Evolutionary conservation across 2,888 invertebrate genomes (phyloP), one percentile per base, ranked within the genome.

Genomic region (Aproaerema taeniolella): DNA sequence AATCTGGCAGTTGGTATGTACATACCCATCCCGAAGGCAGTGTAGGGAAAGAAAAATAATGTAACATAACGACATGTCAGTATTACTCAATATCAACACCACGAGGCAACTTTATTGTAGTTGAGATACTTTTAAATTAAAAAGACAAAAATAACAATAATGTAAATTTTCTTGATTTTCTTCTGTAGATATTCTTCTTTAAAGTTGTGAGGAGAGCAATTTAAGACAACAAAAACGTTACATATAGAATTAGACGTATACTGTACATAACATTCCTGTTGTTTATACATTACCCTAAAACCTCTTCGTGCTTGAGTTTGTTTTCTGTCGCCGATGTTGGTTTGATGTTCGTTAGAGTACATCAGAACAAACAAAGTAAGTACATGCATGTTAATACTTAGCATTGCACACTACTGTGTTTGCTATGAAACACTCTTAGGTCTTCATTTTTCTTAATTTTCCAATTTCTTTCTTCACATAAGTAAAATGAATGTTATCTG

Each of bases 161-260:
- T n/a, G n/a, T n/a, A n/a, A n/a, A n/a, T n/a, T n/a, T n/a, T n/a
- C n/a, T n/a, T n/a, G n/a, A n/a, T n/a, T n/a, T n/a, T n/a, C n/a
- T n/a, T n/a, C n/a, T n/a, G n/a, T n/a, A n/a, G n/a, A n/a, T n/a
- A n/a, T n/a, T n/a, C n/a, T n/a, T n/a, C n/a, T n/a, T n/a, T n/a
- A n/a, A n/a, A 38, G 75, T 39, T 57, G 79, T 67, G 66, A 53
- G 74, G 68, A 80, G 83, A 81, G 83, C 80, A 85, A 86, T 86
- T 77, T 82, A 85, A 82, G 83, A 86, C 86, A 87, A 85, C 86
- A 87, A 87, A 86, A 83, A 87, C 80, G 86, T 87, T 87, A 87
- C 86, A 87, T 87, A 87, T 85, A 87, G 86, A 87, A 79, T 76
- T 81, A 70, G 57, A 63, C 55, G 67, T 80, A 76, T 81, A 86